These are phyloP conservation scores for Tetragonula clypearis DNA, from an alignment of 1,140 invertebrate species.

Conservation along the genomic window DNA sequence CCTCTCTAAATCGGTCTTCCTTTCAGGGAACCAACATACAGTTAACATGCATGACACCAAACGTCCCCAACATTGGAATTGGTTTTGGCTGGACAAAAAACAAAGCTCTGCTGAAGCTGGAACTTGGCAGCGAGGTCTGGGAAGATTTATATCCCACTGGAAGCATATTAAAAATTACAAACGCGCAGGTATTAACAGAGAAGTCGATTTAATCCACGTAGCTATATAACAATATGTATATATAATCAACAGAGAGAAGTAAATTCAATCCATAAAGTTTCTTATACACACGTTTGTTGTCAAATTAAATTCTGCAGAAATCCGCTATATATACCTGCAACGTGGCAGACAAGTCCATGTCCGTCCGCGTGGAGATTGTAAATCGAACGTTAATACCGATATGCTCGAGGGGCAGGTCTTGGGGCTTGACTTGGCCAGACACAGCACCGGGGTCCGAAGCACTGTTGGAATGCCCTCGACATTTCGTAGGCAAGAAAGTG, in stretches of 20 bases:
- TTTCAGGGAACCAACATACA: constrained; percentile 75
- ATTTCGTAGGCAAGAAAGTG: constrained; percentile 80
- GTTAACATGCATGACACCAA: constrained; percentile 77
- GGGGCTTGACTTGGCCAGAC: constrained; percentile 84
- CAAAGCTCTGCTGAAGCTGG: constrained; percentile 86
- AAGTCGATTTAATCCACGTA: neutral
- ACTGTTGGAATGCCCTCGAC: constrained; percentile 83
- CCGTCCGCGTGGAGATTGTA: constrained; percentile 85
- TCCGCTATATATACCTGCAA: constrained; percentile 85
- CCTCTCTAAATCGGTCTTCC: neutral
- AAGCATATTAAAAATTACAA: constrained; percentile 89
- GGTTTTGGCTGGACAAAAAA: constrained; percentile 92
- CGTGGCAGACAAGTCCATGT: constrained; percentile 82
- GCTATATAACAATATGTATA: too few species aligned
- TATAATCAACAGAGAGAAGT: too few species aligned
- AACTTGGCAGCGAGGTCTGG: constrained; percentile 88
- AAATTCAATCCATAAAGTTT: neutral
- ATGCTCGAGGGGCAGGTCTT: constrained; percentile 79
- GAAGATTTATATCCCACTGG: constrained; percentile 90
- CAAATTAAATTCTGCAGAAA: constrained; percentile 80
- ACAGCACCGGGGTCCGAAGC: constrained; percentile 85
- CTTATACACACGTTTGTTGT: neutral
- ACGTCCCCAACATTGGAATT: constrained; percentile 79
- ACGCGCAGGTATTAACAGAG: constrained; percentile 84
- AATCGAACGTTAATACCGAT: constrained; percentile 83